Conservation (phyloP, 2,888 invertebrate genomes). For the Hydropsyche betteni region DNA sequence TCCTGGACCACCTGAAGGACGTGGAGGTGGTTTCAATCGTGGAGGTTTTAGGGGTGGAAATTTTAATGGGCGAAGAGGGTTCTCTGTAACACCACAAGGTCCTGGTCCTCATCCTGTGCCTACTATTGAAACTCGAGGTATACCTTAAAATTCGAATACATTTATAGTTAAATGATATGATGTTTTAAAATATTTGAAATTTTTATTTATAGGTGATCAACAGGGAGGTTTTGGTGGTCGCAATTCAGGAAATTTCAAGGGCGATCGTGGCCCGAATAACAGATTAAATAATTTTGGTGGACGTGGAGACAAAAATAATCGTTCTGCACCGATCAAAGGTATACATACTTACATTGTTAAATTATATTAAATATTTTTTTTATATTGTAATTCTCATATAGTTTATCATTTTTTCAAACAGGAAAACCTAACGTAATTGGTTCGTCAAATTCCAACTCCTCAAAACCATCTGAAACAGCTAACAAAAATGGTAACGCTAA, state of each 20-base stretch:
- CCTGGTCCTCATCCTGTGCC: slow-evolving; percentile 43
- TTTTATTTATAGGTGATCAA: slow-evolving; percentile 31
- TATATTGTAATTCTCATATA: neutral
- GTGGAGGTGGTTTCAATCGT: slow-evolving; percentile 34
- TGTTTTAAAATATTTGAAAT: neutral
- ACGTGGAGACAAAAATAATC: slow-evolving; percentile 11
- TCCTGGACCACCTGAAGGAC: slow-evolving; percentile 26
- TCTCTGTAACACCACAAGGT: slow-evolving; percentile 25
- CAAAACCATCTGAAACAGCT: neutral
- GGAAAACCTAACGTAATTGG: neutral
- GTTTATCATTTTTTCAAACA: neutral
- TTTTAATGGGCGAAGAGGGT: slow-evolving; percentile 34
- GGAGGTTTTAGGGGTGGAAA: slow-evolving; percentile 36
- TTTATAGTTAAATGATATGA: neutral
- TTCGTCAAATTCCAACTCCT: neutral
- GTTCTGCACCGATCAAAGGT: slow-evolving; percentile 4
- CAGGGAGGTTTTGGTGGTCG: slow-evolving; percentile 33
- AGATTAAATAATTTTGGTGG: slow-evolving; percentile 1
- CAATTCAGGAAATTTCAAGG: slow-evolving; percentile 34
- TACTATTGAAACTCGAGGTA: slow-evolving; percentile 42
- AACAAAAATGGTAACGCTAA: slow-evolving; percentile 5
- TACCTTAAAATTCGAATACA: slow-evolving; percentile 22
- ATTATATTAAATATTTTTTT: neutral
- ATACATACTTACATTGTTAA: neutral
- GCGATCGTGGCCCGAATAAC: neutral